These are phyloP conservation scores for Phymanthus crucifer DNA, from an alignment of 92 coral and sea anemone genomes.

Conservation along the genomic window DNA sequence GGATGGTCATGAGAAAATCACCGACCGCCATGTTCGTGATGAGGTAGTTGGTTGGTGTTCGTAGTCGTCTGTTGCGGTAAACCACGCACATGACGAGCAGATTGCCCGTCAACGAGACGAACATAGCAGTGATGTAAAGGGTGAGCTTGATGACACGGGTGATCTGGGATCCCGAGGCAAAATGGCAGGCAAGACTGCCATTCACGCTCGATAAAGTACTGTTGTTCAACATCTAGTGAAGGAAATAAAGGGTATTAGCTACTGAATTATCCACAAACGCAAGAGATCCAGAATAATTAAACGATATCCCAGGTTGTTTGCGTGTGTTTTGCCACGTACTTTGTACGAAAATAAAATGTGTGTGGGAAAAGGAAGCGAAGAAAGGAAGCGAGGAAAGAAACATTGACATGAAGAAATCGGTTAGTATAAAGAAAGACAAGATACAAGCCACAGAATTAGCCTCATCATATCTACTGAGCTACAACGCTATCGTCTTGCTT, in stretches of 20 bases:
- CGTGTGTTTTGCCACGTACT: too few relatives aligned
- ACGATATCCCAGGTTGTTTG: too few relatives aligned
- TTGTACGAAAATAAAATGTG: too few relatives aligned
- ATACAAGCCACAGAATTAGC: too few relatives aligned
- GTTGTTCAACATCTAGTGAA: constrained; percentile 10
- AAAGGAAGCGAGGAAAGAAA: too few relatives aligned
- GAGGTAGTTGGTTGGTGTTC: constrained; percentile 65
- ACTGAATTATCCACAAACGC: neutral
- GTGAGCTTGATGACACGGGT: constrained; percentile 25
- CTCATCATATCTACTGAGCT: too few relatives aligned
- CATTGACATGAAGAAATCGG: too few relatives aligned
- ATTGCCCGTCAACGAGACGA: constrained; percentile 55
- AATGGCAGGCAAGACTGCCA: neutral
- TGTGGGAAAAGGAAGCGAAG: too few relatives aligned
- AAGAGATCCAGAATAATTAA: too few relatives aligned
- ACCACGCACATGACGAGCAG: constrained; percentile 53
- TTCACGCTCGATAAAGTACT: neutral
- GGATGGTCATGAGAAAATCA: constrained; percentile 56
- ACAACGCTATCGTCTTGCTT: too few relatives aligned
- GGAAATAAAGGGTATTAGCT: neutral
- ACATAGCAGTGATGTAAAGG: constrained; percentile 46
- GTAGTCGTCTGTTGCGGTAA: constrained; percentile 47
- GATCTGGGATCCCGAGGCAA: neutral
- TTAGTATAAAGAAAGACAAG: too few relatives aligned
- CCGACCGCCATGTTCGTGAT: constrained; percentile 70